These are phyloP conservation scores for Phylloscopus whistleri DNA, from an alignment of 2,113 vertebrate genomes.

Conservation along the genomic window DNA sequence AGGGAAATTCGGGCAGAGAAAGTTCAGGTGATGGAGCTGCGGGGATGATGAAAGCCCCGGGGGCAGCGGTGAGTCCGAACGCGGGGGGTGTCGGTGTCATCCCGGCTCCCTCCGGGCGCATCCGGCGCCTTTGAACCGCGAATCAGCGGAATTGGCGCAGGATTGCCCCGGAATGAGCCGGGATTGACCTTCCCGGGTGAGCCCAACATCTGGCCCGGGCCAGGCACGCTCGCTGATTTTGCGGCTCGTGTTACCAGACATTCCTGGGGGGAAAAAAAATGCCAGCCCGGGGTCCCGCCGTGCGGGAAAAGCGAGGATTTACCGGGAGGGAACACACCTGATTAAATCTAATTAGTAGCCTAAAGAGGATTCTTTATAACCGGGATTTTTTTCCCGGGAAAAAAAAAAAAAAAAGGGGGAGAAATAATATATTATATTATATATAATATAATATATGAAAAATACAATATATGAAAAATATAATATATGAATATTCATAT, in stretches of 20 bases:
- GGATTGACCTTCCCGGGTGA: constrained; percentile 23
- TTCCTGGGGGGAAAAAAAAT: background rate
- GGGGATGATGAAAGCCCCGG: background rate
- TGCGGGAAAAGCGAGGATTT: background rate
- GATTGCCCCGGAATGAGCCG: constrained; percentile 11
- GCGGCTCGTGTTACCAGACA: constrained; percentile 5
- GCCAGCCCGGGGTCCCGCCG: background rate
- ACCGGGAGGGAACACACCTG: background rate
- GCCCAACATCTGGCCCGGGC: constrained; percentile 8
- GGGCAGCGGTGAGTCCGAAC: background rate
- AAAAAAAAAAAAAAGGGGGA: background rate
- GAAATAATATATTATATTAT: no score
- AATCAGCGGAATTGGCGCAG: constrained; percentile 45
- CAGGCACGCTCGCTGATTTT: background rate
- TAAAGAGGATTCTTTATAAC: accelerated
- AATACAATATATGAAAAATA: no score
- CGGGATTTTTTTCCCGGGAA: background rate
- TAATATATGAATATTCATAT: no score
- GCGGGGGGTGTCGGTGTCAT: background rate
- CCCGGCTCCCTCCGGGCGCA: background rate
- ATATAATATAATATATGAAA: no score
- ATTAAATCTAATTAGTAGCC: background rate
- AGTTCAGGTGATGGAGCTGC: background rate
- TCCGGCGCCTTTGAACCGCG: background rate
- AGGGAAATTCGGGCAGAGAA: background rate